Evolutionary conservation across 2,113 vertebrate species (phyloP).

Genomic region (Eidolon helvum): DNA sequence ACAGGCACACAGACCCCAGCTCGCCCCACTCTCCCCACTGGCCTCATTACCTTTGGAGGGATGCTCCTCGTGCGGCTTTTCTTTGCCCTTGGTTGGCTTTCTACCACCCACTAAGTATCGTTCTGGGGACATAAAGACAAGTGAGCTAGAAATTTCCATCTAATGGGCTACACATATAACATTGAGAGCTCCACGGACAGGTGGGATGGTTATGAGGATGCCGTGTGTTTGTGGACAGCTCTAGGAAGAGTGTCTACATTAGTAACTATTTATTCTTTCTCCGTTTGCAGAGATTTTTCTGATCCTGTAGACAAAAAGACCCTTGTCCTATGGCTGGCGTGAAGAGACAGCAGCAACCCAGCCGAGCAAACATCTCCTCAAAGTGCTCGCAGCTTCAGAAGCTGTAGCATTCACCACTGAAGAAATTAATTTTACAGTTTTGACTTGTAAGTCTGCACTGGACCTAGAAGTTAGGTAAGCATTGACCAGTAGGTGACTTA

Average conservation of each 20-base stretch:
- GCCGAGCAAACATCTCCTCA: neutral
- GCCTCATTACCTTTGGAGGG: neutral
- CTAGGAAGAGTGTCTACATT: neutral
- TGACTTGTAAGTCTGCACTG: neutral
- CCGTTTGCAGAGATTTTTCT: neutral
- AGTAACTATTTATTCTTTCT: neutral
- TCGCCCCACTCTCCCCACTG: neutral
- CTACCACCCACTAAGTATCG: neutral
- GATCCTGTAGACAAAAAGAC: neutral
- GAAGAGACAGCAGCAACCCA: neutral
- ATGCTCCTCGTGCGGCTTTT: neutral
- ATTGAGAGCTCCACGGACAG: neutral
- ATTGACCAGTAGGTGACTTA: neutral
- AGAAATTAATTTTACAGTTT: neutral
- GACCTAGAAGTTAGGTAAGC: neutral
- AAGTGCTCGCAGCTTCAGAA: neutral
- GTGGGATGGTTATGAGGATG: accelerated
- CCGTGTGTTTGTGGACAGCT: accelerated
- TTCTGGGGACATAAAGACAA: neutral
- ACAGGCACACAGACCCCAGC: accelerated
- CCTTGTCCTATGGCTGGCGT: accelerated
- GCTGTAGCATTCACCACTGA: too few relatives aligned
- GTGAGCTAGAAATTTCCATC: neutral
- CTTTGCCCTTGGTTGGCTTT: neutral
- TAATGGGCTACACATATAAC: accelerated